Evolutionary conservation across 2,888 invertebrate genomes (phyloP).

Genomic region (Tipula confusa): DNA sequence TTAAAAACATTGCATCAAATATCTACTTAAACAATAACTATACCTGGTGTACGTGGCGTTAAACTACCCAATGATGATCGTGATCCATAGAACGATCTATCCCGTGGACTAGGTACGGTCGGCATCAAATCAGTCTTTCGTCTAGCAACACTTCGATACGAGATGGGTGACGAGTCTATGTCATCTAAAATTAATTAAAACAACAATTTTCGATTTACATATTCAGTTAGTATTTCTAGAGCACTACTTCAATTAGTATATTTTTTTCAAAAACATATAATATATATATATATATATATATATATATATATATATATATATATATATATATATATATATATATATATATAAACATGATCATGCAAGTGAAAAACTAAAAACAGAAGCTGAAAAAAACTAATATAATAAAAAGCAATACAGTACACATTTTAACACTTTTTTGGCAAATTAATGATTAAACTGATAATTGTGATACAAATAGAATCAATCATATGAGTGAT

Average conservation of each 20-base stretch:
- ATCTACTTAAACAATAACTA: conserved; percentile 36
- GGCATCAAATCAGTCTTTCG: conserved; percentile 88
- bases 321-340: neutral
- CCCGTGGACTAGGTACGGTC: conserved; percentile 73
- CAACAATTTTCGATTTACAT: neutral
- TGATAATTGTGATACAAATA: neutral
- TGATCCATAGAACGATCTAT: conserved; percentile 52
- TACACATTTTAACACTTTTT: neutral
- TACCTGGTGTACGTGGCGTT: conserved; percentile 52
- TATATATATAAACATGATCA: neutral
- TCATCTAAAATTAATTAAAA: conserved; percentile 34
- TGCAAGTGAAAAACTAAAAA: neutral
- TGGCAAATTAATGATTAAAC: neutral
- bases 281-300: neutral
- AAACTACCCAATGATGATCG: conserved; percentile 51
- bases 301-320: neutral
- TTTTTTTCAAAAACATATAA: neutral
- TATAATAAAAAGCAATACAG: neutral
- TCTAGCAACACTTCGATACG: conserved; percentile 75
- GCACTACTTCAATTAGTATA: neutral
- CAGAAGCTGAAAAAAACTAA: neutral
- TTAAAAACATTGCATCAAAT: neutral
- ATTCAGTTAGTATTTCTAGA: conserved; percentile 7
- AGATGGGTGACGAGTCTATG: conserved; percentile 52
- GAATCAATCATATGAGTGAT: too few species aligned